Evolutionary conservation across 2,888 invertebrate genomes (phyloP).

Genomic region (Branchellion lobata): DNA sequence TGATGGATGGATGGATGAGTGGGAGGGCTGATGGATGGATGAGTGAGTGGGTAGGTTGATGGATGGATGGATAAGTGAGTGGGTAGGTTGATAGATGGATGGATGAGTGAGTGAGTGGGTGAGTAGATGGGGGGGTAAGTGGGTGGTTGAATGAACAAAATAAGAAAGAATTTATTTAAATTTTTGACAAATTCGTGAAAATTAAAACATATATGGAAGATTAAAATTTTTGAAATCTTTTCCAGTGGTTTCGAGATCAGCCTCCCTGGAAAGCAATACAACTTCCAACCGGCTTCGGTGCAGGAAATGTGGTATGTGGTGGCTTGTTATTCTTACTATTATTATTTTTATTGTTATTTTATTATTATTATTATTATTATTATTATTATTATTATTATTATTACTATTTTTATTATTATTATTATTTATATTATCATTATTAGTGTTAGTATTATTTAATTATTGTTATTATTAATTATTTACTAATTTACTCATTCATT

Average conservation of each 20-base stretch:
- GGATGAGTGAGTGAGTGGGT: too few relatives aligned
- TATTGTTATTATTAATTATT: slow-evolving; percentile 6
- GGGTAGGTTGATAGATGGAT: too few relatives aligned
- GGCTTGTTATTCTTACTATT: not conserved
- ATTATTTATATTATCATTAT: not conserved
- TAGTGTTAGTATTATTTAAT: not conserved
- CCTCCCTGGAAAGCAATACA: not conserved
- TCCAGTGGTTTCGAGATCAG: slow-evolving; percentile 42
- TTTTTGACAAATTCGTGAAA: too few relatives aligned
- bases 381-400: not conserved
- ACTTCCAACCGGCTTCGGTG: slow-evolving; percentile 43
- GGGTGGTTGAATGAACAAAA: too few relatives aligned
- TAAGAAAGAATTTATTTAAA: too few relatives aligned
- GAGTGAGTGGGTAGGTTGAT: too few relatives aligned
- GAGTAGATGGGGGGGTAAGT: too few relatives aligned
- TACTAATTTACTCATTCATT: not conserved
- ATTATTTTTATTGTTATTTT: not conserved
- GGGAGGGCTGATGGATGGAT: too few relatives aligned
- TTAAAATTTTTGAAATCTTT: too few relatives aligned
- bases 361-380: not conserved
- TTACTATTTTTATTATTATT: not conserved
- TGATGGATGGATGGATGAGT: too few relatives aligned
- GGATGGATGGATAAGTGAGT: too few relatives aligned
- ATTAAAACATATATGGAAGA: too few relatives aligned
- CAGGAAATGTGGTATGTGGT: slow-evolving; percentile 45